These are phyloP conservation scores for Lithophane ornitopus DNA, from an alignment of 2,888 invertebrate species.

Conservation along the genomic window DNA sequence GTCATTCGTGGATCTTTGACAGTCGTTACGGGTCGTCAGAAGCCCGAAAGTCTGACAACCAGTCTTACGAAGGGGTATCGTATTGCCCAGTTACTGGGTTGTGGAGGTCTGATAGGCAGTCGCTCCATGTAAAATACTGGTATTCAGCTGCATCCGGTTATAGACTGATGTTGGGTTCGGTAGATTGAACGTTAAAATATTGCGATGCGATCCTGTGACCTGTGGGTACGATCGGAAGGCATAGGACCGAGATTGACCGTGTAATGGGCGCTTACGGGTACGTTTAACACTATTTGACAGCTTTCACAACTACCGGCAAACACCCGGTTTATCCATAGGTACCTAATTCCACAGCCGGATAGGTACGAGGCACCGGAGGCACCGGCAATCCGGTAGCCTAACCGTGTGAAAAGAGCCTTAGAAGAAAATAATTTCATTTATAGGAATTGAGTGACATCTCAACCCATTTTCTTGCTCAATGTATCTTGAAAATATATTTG, in stretches of 20 bases:
- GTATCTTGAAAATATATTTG: background rate
- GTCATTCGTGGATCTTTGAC: no score
- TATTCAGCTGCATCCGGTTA: no score
- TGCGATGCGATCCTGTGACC: background rate
- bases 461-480: background rate
- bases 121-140: no score
- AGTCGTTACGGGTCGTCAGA: no score
- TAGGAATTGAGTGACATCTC: constrained; percentile 5
- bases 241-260: background rate
- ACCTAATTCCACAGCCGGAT: background rate
- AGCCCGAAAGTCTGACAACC: no score
- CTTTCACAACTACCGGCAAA: background rate
- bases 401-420: background rate
- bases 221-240: background rate
- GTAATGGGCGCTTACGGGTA: background rate
- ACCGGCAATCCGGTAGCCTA: background rate
- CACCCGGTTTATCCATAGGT: background rate
- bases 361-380: background rate
- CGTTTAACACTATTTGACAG: background rate
- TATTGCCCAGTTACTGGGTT: no score
- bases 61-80: no score
- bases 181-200: background rate
- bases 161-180: no score
- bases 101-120: no score
- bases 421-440: background rate